Base-by-base conservation (phyloP, 2,797 vertebrate species). In the Cyclopterus lumpus region DNA sequence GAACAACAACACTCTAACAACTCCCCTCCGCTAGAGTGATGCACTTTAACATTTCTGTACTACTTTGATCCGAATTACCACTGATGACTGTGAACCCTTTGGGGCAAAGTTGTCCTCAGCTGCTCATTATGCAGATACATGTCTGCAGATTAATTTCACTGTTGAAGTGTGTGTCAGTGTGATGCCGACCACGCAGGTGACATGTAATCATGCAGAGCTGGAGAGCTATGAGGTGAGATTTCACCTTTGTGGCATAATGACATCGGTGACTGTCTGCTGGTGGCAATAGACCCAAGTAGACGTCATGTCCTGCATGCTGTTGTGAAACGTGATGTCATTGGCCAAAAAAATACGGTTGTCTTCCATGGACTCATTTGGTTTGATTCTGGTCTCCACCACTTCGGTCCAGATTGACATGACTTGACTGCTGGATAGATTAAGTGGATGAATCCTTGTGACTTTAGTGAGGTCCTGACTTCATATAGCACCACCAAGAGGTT, bases 1-100 rank as follows among this genome's bases (percentile, higher is more conserved):
- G 57, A 74, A 68, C 48, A 55, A 16, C 69, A 75, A 38, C 48
- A 54, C 26, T 32, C 12, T 46, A 34, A 46, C 69, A 34, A 53
- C 66, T 66, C 79, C 69, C 81, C 70, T 44, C 63, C 3, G 18
- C 0, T 46, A 77, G 73, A 77, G 48, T 69, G 73, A 81, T 75
- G 49, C 84, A 86, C 76, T 82, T 86, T 57, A 81, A 83, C 86
- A 83, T 87, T 87, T 84, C 18, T 64, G 65, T 53, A 67, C 73
- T 79, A 57, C 84, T 86, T 73, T 83, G 80, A 83, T 89, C 26
- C 63, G 86, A 84, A 90, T 84, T 79, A 75, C 7, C 62, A 8
- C 8, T 15, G 76, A 81, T 77, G 71, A 70, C 63, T 70, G 12
- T 22, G 38, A 38, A 69, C 46, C 46, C 61, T 55, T 67, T 36